These are phyloP conservation scores for Agonopterix subpropinquella DNA, from an alignment of 2,888 invertebrate species.

Conservation along the genomic window DNA sequence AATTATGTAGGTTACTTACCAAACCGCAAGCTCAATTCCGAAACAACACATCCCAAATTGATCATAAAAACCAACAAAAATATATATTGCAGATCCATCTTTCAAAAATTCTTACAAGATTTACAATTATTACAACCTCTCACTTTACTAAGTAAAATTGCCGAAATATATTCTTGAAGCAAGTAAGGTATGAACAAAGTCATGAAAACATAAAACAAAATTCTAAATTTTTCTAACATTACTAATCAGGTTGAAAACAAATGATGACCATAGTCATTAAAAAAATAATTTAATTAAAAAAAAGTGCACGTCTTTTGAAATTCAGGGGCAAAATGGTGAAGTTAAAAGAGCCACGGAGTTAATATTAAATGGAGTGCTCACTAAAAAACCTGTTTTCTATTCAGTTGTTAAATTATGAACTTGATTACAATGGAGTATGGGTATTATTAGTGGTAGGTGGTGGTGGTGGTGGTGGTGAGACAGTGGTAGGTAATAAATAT, in stretches of 20 bases:
- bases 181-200: conserved; percentile 58
- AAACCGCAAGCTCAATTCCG: conserved; percentile 54
- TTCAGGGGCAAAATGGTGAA: conserved; percentile 5
- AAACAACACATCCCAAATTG: conserved; percentile 42
- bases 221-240: conserved; percentile 58
- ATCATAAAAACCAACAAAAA: conserved; percentile 38
- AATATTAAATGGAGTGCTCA: too few species aligned
- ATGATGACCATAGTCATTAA: background rate
- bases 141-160: conserved; percentile 53
- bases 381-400: too few species aligned
- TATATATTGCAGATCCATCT: conserved; percentile 17
- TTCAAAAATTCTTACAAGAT: conserved; percentile 23
- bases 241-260: conserved; percentile 10
- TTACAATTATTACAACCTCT: conserved; percentile 36
- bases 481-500: too few species aligned
- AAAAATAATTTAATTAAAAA: background rate
- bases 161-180: conserved; percentile 61
- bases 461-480: too few species aligned
- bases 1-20: conserved; percentile 44
- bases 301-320: conserved; percentile 1
- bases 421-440: too few species aligned
- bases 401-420: too few species aligned
- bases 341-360: too few species aligned
- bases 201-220: conserved; percentile 55
- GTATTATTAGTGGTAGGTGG: too few species aligned